These are phyloP conservation scores for Drosophila grimshawi DNA, from an alignment of 1,140 invertebrate species.

Conservation along the genomic window DNA sequence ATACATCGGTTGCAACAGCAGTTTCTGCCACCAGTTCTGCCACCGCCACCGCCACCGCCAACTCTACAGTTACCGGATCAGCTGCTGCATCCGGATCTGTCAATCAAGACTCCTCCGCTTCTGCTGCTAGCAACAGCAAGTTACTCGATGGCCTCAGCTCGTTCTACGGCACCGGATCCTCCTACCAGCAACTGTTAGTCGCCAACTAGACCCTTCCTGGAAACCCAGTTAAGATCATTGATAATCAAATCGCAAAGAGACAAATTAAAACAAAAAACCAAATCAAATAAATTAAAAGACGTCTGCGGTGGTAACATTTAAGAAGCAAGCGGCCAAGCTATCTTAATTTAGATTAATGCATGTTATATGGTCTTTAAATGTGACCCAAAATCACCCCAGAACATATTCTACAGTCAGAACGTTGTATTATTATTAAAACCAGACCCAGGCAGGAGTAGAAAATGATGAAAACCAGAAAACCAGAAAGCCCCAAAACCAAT, in stretches of 20 bases:
- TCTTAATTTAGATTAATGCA: background rate
- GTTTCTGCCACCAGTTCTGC: background rate
- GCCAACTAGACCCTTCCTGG: constrained; percentile 70
- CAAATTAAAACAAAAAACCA: background rate
- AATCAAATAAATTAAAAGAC: background rate
- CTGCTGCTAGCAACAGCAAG: constrained; percentile 59
- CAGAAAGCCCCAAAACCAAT: background rate
- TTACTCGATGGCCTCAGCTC: constrained; percentile 82
- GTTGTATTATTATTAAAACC: no score
- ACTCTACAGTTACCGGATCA: constrained; percentile 8
- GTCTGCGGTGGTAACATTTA: background rate
- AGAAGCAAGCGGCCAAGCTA: constrained; percentile 7
- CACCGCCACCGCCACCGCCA: background rate
- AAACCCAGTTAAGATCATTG: background rate
- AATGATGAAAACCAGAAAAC: background rate
- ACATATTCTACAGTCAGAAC: no score
- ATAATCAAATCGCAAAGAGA: background rate
- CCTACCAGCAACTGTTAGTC: constrained; percentile 81
- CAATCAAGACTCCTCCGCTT: constrained; percentile 26
- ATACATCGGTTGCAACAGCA: constrained; percentile 21
- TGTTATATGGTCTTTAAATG: background rate
- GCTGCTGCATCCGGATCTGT: background rate
- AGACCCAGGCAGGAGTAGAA: no score
- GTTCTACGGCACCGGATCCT: constrained; percentile 74
- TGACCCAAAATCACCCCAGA: no score